Base-by-base conservation (phyloP, 2,888 invertebrate genomes). In the Glyphotaelius pellucidus region DNA sequence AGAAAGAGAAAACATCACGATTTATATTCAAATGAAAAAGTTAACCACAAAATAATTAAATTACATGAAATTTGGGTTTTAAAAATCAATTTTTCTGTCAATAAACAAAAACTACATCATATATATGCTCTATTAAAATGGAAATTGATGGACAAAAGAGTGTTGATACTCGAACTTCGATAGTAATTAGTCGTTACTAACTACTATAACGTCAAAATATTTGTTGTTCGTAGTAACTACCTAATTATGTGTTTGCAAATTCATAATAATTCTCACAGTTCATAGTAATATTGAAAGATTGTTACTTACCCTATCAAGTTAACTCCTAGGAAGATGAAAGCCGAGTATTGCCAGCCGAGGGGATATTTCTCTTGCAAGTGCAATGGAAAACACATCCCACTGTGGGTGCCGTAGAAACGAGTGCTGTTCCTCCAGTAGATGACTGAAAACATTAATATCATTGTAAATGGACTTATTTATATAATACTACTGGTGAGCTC, bases 291-390 rank as follows among this genome's bases (percentile, higher is more conserved):
- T 67, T n/a, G 7, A 67, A 2, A n/a, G 25, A 25, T 25, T 25
- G n/a, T 2, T 9, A 67, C 94, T 94, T 94, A 96, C 96, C 97
- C 95, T 47, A 96, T 94, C 14, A 97, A 95, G 94, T 98, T 97
- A 32, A 97, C 94, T 31, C 97, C 97, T 42, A 97, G 95, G 94
- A 97, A 97, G 93, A 98, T 96, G 94, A 97, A 97, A 0, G 97
- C 97, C 1, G 97, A 97, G 94, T 97, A 98, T 94, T 97, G 96
- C 97, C 97, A 98, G 31, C 98, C 97, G 38, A 96, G 94, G 4
- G 96, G 95, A 94, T 95, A 97, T 0, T 97, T 97, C 93, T 97
- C 97, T 93, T 97, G 97, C 92, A 97, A 97, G 94, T 97, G 97
- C 35, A 98, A 94, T 0, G 97, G 97, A 94, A 97, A 97, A 94